These are phyloP conservation scores for Triops longicaudatus DNA, from an alignment of 1,140 invertebrate species.

Conservation along the genomic window DNA sequence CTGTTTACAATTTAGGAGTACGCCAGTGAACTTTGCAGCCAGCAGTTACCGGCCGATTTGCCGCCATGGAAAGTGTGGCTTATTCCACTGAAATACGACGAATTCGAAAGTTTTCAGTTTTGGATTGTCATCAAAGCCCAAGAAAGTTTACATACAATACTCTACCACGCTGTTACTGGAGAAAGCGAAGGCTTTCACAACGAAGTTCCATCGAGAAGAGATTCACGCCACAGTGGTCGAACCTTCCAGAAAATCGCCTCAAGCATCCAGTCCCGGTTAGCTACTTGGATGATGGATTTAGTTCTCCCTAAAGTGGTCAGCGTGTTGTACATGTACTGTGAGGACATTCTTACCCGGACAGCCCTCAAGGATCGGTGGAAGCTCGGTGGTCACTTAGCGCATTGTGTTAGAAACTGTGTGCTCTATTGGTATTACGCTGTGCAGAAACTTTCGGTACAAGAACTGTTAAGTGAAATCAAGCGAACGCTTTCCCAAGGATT, in stretches of 20 bases:
- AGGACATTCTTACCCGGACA: background rate
- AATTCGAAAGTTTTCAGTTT: slow-evolving; percentile 13
- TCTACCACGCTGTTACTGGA: background rate
- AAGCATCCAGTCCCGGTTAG: background rate
- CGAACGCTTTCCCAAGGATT: background rate
- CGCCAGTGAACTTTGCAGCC: slow-evolving; percentile 13
- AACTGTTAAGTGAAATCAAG: background rate
- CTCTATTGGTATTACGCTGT: background rate
- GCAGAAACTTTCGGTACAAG: background rate
- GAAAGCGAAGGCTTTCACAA: background rate
- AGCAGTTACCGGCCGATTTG: background rate
- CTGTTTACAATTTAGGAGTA: slow-evolving; percentile 22
- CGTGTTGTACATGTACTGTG: background rate
- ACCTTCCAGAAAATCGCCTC: background rate
- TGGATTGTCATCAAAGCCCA: background rate
- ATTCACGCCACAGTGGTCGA: background rate
- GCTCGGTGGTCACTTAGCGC: background rate
- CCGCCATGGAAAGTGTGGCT: background rate
- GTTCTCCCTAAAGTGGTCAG: background rate
- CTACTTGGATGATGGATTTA: background rate
- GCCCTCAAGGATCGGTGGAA: background rate
- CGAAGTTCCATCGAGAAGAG: background rate
- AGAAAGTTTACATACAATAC: background rate
- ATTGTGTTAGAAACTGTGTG: background rate
- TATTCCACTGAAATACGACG: background rate